phyloP scores from a whole-genome alignment of 2,888 invertebrate genomes.

The Agrochola lychnidis region DNA sequence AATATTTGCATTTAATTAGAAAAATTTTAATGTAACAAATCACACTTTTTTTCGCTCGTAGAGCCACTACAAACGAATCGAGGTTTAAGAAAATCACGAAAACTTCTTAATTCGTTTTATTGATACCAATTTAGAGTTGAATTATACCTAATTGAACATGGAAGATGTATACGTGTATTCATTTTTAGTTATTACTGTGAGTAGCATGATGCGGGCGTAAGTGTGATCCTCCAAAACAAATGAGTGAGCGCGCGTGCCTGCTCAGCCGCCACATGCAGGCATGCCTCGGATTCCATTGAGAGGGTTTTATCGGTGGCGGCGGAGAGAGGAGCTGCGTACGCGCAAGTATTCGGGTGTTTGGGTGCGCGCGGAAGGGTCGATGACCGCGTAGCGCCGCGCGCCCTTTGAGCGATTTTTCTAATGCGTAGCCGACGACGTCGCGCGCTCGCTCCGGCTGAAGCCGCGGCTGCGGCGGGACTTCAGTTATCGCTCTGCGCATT shows the following conservation, averaged over 20 bases:
- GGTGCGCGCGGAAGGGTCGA: constrained; percentile 76
- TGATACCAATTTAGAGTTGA: constrained; percentile 43
- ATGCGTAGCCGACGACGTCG: constrained; percentile 61
- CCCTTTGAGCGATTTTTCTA: constrained; percentile 79
- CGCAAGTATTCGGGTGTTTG: constrained; percentile 86
- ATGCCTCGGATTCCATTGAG: constrained; percentile 80
- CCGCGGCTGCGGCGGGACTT: constrained; percentile 16
- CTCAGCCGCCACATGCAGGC: constrained; percentile 73
- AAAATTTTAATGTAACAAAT: constrained; percentile 19
- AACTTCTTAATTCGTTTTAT: constrained; percentile 39
- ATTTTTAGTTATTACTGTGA: constrained; percentile 53
- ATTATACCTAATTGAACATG: constrained; percentile 42
- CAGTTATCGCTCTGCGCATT: constrained; percentile 20
- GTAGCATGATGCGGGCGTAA: constrained; percentile 60
- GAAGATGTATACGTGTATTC: constrained; percentile 46
- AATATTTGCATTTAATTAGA: constrained; percentile 36
- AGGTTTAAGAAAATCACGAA: constrained; percentile 27
- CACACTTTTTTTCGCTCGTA: constrained; percentile 3
- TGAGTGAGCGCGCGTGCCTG: constrained; percentile 71
- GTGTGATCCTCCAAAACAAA: constrained; percentile 69
- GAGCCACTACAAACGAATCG: neutral
- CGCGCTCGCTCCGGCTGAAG: constrained; percentile 25
- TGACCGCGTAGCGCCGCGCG: constrained; percentile 79
- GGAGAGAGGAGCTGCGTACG: constrained; percentile 82
- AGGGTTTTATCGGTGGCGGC: constrained; percentile 76